Conservation (phyloP, 2,113 vertebrate genomes). For the Cynocephalus volans region DNA sequence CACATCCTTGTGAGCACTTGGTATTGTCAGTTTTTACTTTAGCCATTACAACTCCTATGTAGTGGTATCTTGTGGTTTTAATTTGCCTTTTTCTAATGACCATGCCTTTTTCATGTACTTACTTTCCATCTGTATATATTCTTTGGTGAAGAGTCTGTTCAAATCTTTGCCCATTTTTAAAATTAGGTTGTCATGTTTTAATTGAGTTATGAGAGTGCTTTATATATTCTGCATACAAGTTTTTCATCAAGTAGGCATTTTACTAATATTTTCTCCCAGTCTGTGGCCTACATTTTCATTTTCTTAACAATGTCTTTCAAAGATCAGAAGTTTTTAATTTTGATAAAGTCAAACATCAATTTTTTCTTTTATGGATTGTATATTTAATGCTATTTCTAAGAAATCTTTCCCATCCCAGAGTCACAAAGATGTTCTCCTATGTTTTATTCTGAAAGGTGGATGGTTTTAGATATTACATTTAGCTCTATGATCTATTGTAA, state of each 20-base stretch:
- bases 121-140: not conserved
- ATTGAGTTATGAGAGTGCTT: not conserved
- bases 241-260: constrained; percentile 19
- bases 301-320: constrained; percentile 32
- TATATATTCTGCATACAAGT: not conserved
- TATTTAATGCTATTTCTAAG: not conserved
- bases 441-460: constrained; percentile 11
- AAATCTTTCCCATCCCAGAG: not conserved
- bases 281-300: not conserved
- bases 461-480: not conserved
- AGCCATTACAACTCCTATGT: not conserved
- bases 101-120: not conserved
- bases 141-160: constrained; percentile 23
- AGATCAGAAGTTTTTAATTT: constrained; percentile 9
- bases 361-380: not conserved
- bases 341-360: not conserved
- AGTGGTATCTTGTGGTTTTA: not conserved
- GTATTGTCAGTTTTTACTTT: not conserved
- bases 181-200: not conserved
- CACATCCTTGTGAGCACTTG: not conserved
- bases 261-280: constrained; percentile 8
- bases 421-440: not conserved
- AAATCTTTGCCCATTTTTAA: not conserved
- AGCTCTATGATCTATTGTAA: not conserved
- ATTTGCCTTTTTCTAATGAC: not conserved